Percentiles rank a stretch among this genome's conserved stretches.
These are phyloP conservation scores for Drosophila diplacantha DNA, from an alignment of 2,888 invertebrate species.

Conservation along the genomic window DNA sequence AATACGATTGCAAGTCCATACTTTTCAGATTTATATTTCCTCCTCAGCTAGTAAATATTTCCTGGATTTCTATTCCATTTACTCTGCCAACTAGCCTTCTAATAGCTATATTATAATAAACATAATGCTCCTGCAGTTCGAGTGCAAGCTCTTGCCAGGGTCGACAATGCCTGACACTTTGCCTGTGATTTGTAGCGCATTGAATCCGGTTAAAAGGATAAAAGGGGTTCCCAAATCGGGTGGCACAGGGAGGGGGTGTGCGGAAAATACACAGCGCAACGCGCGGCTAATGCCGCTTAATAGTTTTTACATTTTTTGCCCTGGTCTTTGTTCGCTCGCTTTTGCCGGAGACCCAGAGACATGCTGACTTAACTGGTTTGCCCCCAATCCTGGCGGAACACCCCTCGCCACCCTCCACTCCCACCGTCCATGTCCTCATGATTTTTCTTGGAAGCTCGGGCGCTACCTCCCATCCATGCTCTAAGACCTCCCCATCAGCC, in stretches of 20 bases:
- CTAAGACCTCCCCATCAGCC: conserved; percentile 40
- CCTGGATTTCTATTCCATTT: not conserved
- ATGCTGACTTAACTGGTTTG: conserved; percentile 69
- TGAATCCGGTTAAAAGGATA: conserved; percentile 24
- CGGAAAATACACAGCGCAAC: conserved; percentile 63
- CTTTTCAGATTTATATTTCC: not conserved
- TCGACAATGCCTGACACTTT: conserved; percentile 29
- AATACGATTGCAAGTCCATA: not conserved
- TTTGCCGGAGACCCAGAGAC: conserved; percentile 51
- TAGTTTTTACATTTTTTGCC: conserved; percentile 67
- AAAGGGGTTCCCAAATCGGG: conserved; percentile 22
- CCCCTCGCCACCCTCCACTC: not conserved
- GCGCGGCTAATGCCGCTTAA: conserved; percentile 70
- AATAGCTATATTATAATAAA: not conserved
- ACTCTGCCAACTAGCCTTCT: not conserved
- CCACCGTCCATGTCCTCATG: conserved; percentile 9
- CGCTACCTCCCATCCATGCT: conserved; percentile 21
- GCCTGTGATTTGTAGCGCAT: conserved; percentile 42
- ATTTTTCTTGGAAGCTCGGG: conserved; percentile 14
- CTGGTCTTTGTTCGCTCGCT: conserved; percentile 37
- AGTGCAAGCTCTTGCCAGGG: conserved; percentile 1
- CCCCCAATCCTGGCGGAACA: conserved; percentile 27
- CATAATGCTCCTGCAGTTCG: not conserved
- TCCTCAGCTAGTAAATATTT: not conserved
- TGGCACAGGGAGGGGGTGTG: not conserved